Evolutionary conservation across 2,113 vertebrate species (phyloP), one percentile per base, ranked within the genome.

Genomic region (Cochlearius cochlearius): DNA sequence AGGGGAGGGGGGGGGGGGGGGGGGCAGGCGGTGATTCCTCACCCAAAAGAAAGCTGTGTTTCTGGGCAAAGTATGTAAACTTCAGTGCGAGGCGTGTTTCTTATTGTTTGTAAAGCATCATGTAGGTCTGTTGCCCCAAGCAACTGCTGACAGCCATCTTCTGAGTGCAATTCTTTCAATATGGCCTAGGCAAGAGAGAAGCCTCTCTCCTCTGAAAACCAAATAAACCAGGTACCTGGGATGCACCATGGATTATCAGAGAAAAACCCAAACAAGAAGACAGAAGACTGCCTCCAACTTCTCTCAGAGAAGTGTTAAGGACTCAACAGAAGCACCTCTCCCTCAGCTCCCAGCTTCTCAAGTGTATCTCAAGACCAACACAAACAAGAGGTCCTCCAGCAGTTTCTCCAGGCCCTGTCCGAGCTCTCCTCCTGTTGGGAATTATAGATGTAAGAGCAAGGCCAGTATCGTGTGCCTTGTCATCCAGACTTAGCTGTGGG

Each of bases 1-100:
- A 20, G n/a, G n/a, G n/a, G n/a, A n/a, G n/a, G n/a, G n/a, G n/a
- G n/a, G n/a, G n/a, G n/a, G n/a, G n/a, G n/a, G n/a, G n/a, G n/a
- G n/a, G n/a, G n/a, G n/a, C n/a, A n/a, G n/a, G n/a, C n/a, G 4
- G 3, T 2, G 3, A 36, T 29, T 50, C 15, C 15, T 11, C 25
- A 7, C 4, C 12, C 25, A 72, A 64, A 36, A 39, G 3, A 63
- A 92, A 50, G 25, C 11, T 43, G 10, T 50, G 7, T 64, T 92
- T 88, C 43, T 73, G 50, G 15, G 58, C 4, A 76, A 93, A 86
- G 8, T 26, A 50, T 20, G 14, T 64, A 52, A 85, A 58, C 26
- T 75, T 53, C 52, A 60, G 50, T 5, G 11, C 2, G 5, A 66
- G 59, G 26, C 22, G 22, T 9, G 6, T 55, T 94, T 89, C 69